A percentile compares a stretch with the other conserved stretches of the same genome.
Conservation (phyloP, 2,113 vertebrate genomes). For the Tauraco erythrolophus region DNA sequence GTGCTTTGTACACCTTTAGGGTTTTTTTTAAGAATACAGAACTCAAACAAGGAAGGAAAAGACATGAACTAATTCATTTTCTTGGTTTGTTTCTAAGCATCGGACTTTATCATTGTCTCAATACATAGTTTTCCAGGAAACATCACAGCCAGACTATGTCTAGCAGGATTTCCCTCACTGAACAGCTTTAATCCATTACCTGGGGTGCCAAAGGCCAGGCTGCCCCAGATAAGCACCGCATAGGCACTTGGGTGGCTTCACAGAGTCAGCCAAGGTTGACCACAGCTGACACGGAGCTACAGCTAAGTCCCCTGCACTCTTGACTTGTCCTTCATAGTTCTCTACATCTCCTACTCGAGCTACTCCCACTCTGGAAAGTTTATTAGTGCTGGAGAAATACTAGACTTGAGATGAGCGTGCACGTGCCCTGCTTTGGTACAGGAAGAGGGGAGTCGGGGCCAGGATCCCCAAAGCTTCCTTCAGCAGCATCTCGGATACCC, state of each 20-base stretch:
- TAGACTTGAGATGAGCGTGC: background rate
- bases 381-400: background rate
- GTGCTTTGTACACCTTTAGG: background rate
- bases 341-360: rapidly evolving
- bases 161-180: background rate
- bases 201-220: background rate
- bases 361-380: background rate
- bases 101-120: background rate
- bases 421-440: background rate
- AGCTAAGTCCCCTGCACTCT: background rate
- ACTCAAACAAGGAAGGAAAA: background rate
- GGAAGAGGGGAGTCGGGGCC: background rate
- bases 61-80: background rate
- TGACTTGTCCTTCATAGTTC: background rate
- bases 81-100: background rate
- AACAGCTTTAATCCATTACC: background rate
- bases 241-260: background rate
- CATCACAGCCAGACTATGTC: background rate
- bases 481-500: background rate
- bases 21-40: background rate
- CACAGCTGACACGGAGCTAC: background rate
- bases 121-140: background rate
- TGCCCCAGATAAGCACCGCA: rapidly evolving
- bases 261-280: background rate
- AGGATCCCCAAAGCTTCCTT: background rate